Percentiles rank a stretch among this genome's conserved stretches.
These are phyloP conservation scores for Sus scrofa DNA, from an alignment of 2,113 vertebrate genomes.

Conservation along the genomic window T2T-Sscrofa CM000818.6:130704001-130704500, in stretches of 20 bases:
- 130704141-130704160: no score
- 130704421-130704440: fast-evolving
- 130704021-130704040: not conserved
- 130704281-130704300: fast-evolving
- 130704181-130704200: no score
- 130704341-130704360: fast-evolving
- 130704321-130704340: fast-evolving
- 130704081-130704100: not conserved
- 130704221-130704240: not conserved
- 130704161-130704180: not conserved
- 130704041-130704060: fast-evolving
- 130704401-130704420: fast-evolving
- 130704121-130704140: not conserved
- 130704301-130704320: not conserved
- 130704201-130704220: not conserved
- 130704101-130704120: not conserved
- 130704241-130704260: not conserved
- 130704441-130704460: not conserved
- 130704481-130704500: fast-evolving
- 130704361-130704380: fast-evolving
- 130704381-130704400: not conserved
- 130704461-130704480: not conserved
- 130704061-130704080: not conserved
- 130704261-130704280: not conserved
- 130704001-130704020: not conserved